Evolutionary conservation across 2,113 vertebrate genomes (phyloP).

Genomic region (Meriones unguiculatus): DNA sequence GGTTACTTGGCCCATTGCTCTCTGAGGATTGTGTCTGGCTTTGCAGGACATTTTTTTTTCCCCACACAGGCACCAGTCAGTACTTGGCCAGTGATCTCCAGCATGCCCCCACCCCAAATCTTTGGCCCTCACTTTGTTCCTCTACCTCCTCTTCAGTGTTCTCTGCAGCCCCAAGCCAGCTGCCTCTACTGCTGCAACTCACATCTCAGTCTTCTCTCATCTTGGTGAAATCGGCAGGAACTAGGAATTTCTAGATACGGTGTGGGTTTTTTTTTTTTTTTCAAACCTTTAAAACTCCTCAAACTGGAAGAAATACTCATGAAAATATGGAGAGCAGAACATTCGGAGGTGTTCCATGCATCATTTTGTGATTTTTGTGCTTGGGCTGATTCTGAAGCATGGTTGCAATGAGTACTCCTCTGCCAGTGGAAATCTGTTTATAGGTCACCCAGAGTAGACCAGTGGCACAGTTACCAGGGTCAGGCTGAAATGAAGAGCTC

Average conservation of each 20-base stretch:
- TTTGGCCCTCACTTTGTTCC: not conserved
- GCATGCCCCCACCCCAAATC: not conserved
- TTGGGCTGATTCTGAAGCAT: not conserved
- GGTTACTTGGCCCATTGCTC: not conserved
- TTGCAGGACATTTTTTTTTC: not conserved
- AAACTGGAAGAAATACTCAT: not conserved
- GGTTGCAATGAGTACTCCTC: not conserved
- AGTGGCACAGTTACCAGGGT: not conserved
- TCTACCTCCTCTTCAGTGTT: not conserved
- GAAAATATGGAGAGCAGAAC: not conserved
- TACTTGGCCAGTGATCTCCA: not conserved
- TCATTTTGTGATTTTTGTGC: not conserved
- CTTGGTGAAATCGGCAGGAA: not conserved
- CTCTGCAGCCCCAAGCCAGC: not conserved
- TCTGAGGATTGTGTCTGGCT: not conserved
- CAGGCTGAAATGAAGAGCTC: not conserved
- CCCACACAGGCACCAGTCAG: too few species aligned
- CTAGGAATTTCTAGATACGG: not conserved
- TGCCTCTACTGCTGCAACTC: not conserved
- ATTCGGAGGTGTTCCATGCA: not conserved
- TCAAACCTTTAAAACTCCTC: not conserved
- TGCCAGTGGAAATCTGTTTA: not conserved
- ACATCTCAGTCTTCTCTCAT: not conserved
- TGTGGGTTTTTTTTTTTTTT: too few species aligned
- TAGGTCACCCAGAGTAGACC: not conserved